A percentile compares a stretch with the other conserved stretches of the same genome.
Conservation (phyloP, 2,113 vertebrate species). For the Emydura subglobosa region DNA sequence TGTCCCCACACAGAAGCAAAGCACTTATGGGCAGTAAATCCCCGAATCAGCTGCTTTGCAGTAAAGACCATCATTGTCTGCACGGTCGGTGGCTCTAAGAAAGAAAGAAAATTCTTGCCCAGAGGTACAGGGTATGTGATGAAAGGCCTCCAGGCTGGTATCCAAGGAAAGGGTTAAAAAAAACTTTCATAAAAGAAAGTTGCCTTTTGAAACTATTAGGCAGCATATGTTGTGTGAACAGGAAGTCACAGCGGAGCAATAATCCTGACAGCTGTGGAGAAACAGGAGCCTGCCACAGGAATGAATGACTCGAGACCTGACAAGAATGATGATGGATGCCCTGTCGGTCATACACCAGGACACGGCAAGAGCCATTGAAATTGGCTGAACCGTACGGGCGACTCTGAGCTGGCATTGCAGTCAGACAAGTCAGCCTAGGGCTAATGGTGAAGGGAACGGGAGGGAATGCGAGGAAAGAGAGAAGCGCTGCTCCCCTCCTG, state of each 20-base stretch:
- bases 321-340: constrained; percentile 71
- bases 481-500: background rate
- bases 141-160: constrained; percentile 31
- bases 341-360: constrained; percentile 54
- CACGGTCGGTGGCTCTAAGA: background rate
- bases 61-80: background rate
- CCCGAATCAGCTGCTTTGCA: background rate
- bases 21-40: background rate
- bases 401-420: background rate
- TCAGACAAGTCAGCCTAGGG: background rate
- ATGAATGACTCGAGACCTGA: constrained; percentile 59
- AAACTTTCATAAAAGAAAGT: constrained; percentile 69
- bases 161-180: constrained; percentile 49
- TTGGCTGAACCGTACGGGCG: constrained; percentile 40
- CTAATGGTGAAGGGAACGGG: background rate
- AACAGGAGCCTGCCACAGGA: constrained; percentile 56
- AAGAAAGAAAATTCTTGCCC: background rate
- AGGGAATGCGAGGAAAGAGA: background rate
- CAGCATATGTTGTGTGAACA: constrained; percentile 78
- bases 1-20: background rate
- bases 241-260: constrained; percentile 75
- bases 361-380: constrained; percentile 35
- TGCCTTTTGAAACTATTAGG: constrained; percentile 72
- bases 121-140: background rate
- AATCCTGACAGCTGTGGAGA: constrained; percentile 78